Conservation (phyloP, 37 sponge, comb jelly and placozoan species). For the Tethya wilhelma region DNA sequence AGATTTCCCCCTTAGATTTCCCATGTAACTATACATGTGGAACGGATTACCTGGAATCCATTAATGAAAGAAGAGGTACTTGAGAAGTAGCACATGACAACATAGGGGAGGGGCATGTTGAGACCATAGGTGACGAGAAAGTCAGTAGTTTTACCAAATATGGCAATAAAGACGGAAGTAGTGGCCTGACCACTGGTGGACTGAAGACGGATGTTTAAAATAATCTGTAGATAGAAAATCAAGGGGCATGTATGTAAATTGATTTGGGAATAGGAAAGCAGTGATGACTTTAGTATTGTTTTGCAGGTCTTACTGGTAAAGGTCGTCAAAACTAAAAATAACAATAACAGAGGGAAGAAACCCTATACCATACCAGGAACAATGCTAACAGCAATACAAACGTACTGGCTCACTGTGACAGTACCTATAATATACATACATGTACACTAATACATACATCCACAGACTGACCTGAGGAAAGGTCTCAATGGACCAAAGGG, state of each 20-base stretch:
- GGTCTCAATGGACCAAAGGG: conserved; percentile 55
- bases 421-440: too few species aligned
- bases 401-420: too few species aligned
- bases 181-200: conserved; percentile 48
- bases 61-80: conserved; percentile 40
- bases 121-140: conserved; percentile 49
- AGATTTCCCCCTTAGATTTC: neutral
- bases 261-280: too few species aligned
- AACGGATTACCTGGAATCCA: conserved; percentile 46
- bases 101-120: conserved; percentile 34
- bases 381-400: too few species aligned
- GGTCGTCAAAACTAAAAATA: too few species aligned
- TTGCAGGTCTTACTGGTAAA: too few species aligned
- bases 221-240: conserved; percentile 29
- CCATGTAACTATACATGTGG: neutral
- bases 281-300: too few species aligned
- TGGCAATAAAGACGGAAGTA: conserved; percentile 34
- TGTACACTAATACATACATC: too few species aligned
- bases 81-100: conserved; percentile 58
- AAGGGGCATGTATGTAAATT: too few species aligned
- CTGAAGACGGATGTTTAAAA: conserved; percentile 31
- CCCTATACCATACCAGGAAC: too few species aligned
- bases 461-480: conserved; percentile 63
- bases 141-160: conserved; percentile 53
- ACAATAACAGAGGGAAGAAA: too few species aligned